phyloP scores from a whole-genome alignment of 1,140 invertebrate species.

The Saxidomus purpurata region DNA sequence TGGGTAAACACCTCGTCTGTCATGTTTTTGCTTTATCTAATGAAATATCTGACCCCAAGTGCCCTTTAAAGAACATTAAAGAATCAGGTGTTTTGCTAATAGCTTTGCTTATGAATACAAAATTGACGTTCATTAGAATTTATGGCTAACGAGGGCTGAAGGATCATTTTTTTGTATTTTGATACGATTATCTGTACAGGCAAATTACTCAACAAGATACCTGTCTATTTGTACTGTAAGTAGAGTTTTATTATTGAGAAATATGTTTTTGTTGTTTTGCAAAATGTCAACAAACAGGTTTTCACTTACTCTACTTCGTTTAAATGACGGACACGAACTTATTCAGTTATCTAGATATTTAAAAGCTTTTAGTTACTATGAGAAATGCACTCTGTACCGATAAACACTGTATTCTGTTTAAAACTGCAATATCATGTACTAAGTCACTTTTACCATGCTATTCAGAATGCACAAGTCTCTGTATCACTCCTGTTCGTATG shows the following conservation, averaged over 20 bases:
- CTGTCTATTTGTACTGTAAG: neutral
- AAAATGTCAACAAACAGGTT: too few relatives aligned
- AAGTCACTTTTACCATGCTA: too few relatives aligned
- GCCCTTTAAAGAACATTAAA: neutral
- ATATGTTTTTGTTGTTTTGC: too few relatives aligned
- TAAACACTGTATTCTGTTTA: too few relatives aligned
- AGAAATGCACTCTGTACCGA: too few relatives aligned
- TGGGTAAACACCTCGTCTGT: neutral
- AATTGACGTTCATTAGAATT: conserved; percentile 6
- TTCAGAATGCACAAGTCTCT: too few relatives aligned
- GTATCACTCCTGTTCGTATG: too few relatives aligned
- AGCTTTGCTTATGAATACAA: neutral
- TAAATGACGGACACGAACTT: too few relatives aligned
- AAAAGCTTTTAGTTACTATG: too few relatives aligned
- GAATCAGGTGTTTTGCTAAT: neutral
- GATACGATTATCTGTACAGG: neutral
- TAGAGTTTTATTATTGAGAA: neutral
- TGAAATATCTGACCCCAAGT: neutral
- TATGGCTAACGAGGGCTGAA: neutral
- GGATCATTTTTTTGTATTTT: neutral
- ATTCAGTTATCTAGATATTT: too few relatives aligned
- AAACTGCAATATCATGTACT: too few relatives aligned
- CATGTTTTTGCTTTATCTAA: neutral
- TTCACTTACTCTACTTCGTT: too few relatives aligned
- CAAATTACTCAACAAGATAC: neutral